Percentiles rank a stretch among this genome's conserved stretches.
phyloP scores from a whole-genome alignment of 2,113 vertebrate genomes.

The Herpailurus yagouaroundi region DNA sequence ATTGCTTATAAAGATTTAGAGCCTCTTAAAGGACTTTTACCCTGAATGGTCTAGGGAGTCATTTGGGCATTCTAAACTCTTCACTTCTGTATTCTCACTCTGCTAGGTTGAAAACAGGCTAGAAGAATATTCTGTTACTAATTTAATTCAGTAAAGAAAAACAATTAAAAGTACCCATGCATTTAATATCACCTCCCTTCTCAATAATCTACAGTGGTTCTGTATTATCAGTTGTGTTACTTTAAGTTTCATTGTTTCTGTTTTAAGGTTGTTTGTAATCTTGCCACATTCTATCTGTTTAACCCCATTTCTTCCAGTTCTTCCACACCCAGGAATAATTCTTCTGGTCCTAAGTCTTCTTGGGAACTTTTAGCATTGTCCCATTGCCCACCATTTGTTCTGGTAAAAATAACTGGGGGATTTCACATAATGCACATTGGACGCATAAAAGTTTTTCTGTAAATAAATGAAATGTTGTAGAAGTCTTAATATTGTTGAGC shows the following conservation, averaged over 20 bases:
- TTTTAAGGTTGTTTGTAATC: background rate
- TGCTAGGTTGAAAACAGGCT: background rate
- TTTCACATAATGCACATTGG: background rate
- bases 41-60: background rate
- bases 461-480: background rate
- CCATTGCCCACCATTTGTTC: background rate
- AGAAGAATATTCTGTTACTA: background rate
- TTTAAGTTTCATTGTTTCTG: background rate
- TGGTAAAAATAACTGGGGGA: conserved; percentile 6
- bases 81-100: background rate
- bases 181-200: background rate
- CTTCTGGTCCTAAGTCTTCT: background rate
- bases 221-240: background rate
- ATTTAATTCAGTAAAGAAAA: background rate
- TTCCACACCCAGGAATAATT: background rate
- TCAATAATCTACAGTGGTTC: background rate
- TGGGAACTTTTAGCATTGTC: background rate
- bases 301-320: background rate
- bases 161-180: background rate
- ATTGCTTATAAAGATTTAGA: background rate
- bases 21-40: background rate
- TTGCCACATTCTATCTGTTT: background rate
- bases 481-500: background rate
- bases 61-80: background rate
- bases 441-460: background rate